Base-by-base conservation (phyloP, 2,113 vertebrate species). In the Circaetus gallicus region DNA sequence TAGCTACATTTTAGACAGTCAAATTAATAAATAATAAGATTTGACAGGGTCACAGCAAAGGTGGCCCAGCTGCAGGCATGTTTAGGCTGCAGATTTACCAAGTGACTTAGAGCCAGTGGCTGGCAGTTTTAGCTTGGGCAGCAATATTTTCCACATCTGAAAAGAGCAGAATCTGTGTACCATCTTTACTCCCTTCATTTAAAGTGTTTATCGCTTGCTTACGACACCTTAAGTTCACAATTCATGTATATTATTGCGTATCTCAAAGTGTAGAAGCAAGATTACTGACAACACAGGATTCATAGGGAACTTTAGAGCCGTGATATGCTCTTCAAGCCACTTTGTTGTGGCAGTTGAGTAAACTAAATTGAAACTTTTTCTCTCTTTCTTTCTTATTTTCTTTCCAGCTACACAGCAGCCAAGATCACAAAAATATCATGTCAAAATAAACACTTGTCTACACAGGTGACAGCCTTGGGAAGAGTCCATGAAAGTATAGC, bases 381-480 rank as follows among this genome's bases (percentile, higher is more conserved):
- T 11, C 53, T 74, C 10, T 15, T 2, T 52, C 31, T 32, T 13
- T 36, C 19, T 56, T 74, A 18, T 6, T 5, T 76, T 90, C 74
- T 89, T 96, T 90, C 65, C 50, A 86, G 26, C 82, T 90, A 77
- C 79, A 85, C 69, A 73, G 61, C 28, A 94, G 36, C 76, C 18
- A 89, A 82, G 86, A 95, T 92, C 84, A 95, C 66, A 88, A 85
- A 97, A 95, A 82, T 87, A 91, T 43, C 34, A 31, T 89, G 70
- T 93, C 79, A 93, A 92, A 96, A 96, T 96, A 97, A 96, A 89
- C 66, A 95, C 84, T 65, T 73, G 2, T 87, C 73, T 94, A 81
- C 77, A 50, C 36, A 90, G 62, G 89, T 93, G 90, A 90, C 82
- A 95, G 62, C 31, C 73, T 95, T 49, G 2, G 6, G 84, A 95